phyloP scores from a whole-genome alignment of 30 jellyfish, hydroid and myxozoan species.

The Phacellophora camtschatica region DNA sequence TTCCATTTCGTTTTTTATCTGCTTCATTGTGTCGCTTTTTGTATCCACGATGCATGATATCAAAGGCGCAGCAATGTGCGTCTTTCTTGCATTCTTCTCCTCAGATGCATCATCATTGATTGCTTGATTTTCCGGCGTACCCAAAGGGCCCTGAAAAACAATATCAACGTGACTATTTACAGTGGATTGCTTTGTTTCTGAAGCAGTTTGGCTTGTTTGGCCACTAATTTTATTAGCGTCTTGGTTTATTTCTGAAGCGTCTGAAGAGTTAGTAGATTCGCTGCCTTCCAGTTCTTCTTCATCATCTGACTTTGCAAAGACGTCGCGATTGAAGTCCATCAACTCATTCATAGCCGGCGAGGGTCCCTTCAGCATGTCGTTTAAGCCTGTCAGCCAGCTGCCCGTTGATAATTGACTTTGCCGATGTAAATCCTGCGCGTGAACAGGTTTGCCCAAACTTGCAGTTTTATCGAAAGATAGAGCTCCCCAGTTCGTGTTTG shows the following conservation, averaged over 20 bases:
- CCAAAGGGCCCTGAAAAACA: background rate
- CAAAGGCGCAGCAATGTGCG: background rate
- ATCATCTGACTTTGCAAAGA: background rate
- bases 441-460: constrained; percentile 13
- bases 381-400: constrained; percentile 46
- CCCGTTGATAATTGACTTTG: constrained; percentile 32
- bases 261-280: background rate
- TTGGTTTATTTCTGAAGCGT: constrained; percentile 7
- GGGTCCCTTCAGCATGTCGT: constrained; percentile 46
- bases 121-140: background rate
- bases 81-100: background rate
- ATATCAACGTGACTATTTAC: background rate
- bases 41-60: constrained; percentile 11
- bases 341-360: constrained; percentile 2
- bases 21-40: constrained; percentile 42
- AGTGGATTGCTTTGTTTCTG: background rate
- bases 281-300: constrained; percentile 1
- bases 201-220: background rate
- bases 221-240: too few relatives aligned
- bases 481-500: background rate
- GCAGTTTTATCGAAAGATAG: background rate
- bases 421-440: background rate
- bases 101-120: background rate
- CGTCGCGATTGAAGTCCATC: constrained; percentile 24
- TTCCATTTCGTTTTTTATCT: constrained; percentile 36